Conservation (phyloP, 2,113 vertebrate species). For the Nerophis ophidion region DNA sequence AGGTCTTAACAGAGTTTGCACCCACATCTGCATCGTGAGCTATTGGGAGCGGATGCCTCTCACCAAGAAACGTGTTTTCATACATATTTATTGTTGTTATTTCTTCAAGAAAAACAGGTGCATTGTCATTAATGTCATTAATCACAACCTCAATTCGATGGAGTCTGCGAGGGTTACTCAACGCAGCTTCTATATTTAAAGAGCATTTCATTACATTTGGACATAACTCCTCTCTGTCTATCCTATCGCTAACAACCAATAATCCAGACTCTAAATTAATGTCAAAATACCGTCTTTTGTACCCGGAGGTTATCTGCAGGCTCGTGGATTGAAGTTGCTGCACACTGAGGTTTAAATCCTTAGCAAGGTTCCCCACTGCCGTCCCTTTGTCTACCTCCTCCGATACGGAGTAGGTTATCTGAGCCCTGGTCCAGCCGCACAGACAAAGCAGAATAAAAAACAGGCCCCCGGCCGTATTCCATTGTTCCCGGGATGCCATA, state of each 20-base stretch:
- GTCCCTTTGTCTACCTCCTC: constrained; percentile 70
- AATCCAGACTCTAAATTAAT: constrained; percentile 59
- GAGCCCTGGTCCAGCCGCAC: constrained; percentile 43
- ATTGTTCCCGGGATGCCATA: constrained; percentile 43
- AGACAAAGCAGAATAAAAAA: constrained; percentile 56
- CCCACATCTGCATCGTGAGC: constrained; percentile 65
- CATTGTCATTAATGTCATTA: constrained; percentile 71
- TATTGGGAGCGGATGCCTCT: constrained; percentile 47
- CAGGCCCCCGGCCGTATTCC: constrained; percentile 16
- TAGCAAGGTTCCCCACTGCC: constrained; percentile 68
- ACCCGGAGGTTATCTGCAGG: constrained; percentile 55
- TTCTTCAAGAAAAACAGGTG: constrained; percentile 51
- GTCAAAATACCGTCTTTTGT: constrained; percentile 57
- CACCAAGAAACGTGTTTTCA: constrained; percentile 53
- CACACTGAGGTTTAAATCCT: constrained; percentile 64
- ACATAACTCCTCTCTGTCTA: constrained; percentile 71
- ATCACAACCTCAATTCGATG: constrained; percentile 62
- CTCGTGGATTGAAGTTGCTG: constrained; percentile 49
- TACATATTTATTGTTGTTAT: constrained; percentile 35
- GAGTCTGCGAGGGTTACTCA: constrained; percentile 58
- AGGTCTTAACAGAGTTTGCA: constrained; percentile 58
- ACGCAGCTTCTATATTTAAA: constrained; percentile 60
- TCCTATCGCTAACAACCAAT: constrained; percentile 58
- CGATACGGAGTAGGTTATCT: constrained; percentile 64
- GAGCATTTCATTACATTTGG: constrained; percentile 51